Base-by-base conservation (phyloP, 2,113 vertebrate species). In the Laticauda colubrina region DNA sequence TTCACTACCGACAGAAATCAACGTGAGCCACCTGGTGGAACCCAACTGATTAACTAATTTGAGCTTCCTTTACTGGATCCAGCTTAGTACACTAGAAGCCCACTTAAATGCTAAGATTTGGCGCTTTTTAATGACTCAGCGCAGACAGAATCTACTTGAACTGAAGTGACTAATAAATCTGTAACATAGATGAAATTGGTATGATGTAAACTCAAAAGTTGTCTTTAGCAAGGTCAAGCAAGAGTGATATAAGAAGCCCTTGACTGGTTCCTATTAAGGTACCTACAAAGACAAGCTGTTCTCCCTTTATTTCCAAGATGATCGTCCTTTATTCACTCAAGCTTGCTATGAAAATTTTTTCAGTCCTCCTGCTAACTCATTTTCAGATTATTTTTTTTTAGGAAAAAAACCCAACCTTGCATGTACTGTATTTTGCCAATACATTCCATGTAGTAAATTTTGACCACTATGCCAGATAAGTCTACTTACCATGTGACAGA, bases 1-100 rank as follows among this genome's bases (percentile, higher is more conserved):
- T 99, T 94, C 99, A 99, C 94, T 99, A 99, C 98, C 98, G 98
- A 64, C 99, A 99, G 96, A 98, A 98, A 93, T 98, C 97, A 1
- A 98, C 98, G 97, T 98, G 98, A 94, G 89, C 75, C 15, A 55
- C 93, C 91, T 55, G 89, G 93, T 93, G 18, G 94, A 94, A 94
- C 15, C 56, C 94, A 14, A 59, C 54, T 93, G 95, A 88, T 51
- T 51, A 57, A 3, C 90, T 56, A 11, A 85, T 97, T 95, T 95
- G 96, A 95, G 97, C 97, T 95, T 95, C 91, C 96, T 96, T 93
- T 96, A 88, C 85, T 95, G 97, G 97, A 96, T 97, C 97, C 95
- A 95, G 96, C 95, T 97, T 97, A 98, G 97, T 96, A 93, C 96
- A 96, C 95, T 96, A 97, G 96, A 97, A 97, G 97, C 97, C 97